Base-by-base conservation (phyloP, 2,113 vertebrate genomes). In the Tringa solitaria region DNA sequence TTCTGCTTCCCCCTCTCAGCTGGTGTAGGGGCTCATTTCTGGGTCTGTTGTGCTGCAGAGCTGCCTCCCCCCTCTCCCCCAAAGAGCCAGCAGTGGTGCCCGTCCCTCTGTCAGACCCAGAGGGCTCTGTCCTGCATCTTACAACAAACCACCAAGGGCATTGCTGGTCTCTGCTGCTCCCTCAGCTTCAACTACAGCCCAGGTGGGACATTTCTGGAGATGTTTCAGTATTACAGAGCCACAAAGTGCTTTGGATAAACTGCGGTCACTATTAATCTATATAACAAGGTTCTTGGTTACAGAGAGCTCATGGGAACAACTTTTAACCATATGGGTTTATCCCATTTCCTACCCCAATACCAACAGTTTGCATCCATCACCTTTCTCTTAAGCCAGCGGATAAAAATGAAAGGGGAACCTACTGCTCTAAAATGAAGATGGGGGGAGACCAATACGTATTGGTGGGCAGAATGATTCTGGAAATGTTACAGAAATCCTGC, bases 401-500 rank as follows among this genome's bases (percentile, higher is more conserved):
- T 73, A 53, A 41, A 75, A 81, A 41, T 3, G 4, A 73, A 72
- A 87, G 12, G 27, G 70, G 48, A 65, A 88, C 91, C 27, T 96
- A 98, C 97, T 64, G 11, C 92, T 98, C 97, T 4, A 95, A 3
- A 35, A 97, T 90, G 91, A 95, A 91, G 75, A 97, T 0, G 2
- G 82, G 33, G 4, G 97, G 97, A 3, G 95, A 77, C 97, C 97
- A 98, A 4, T 94, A 92, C 0, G 64, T 41, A 5, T 95, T 89
- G 26, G 6, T 61, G 74, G 97, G 97, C n/a, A 98, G 78, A 41
- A 91, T 3, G 3, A 97, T 14, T 76, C 70, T 54, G 24, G 95
- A 95, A 75, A 98, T 94, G 75, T 97, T 96, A 50, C 97, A 97
- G 90, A 98, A 97, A 51, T 98, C 93, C 60, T 2, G 81, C 0